Percentiles rank a stretch among this genome's conserved stretches.
phyloP scores from a whole-genome alignment of 2,113 vertebrate species.

The Amphiprion percula region DNA sequence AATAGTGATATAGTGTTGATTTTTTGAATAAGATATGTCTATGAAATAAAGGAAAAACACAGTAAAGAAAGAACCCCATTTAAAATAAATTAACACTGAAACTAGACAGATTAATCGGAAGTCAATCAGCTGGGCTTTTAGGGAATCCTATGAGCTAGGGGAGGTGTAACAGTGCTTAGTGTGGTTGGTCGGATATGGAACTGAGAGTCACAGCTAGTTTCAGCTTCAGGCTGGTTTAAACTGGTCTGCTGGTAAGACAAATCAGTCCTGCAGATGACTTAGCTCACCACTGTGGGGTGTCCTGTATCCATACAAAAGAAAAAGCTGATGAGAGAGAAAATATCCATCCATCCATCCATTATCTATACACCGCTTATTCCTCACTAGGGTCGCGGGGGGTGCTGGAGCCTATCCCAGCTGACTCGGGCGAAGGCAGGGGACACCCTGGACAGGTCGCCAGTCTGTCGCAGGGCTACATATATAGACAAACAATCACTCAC shows the following conservation, averaged over 20 bases:
- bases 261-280: slow-evolving; percentile 51
- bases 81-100: slow-evolving; percentile 5
- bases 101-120: slow-evolving; percentile 27
- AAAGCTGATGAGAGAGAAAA: slow-evolving; percentile 32
- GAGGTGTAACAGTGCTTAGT: slow-evolving; percentile 59
- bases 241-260: slow-evolving; percentile 60
- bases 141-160: slow-evolving; percentile 52
- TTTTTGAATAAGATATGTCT: slow-evolving; percentile 2
- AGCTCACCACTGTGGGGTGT: slow-evolving; percentile 33
- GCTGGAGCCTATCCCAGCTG: no score
- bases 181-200: slow-evolving; percentile 52
- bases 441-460: no score
- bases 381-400: no score
- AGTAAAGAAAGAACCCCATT: background rate
- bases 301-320: slow-evolving; percentile 44
- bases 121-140: slow-evolving; percentile 10
- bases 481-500: no score
- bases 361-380: no score
- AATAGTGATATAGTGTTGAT: background rate
- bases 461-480: no score
- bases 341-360: no score
- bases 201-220: slow-evolving; percentile 44
- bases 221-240: slow-evolving; percentile 72
- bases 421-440: no score
- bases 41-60: background rate